These are phyloP conservation scores for Axinella damicornis DNA, from an alignment of 37 sponge, comb jelly and placozoan genomes.

Conservation along the genomic window DNA sequence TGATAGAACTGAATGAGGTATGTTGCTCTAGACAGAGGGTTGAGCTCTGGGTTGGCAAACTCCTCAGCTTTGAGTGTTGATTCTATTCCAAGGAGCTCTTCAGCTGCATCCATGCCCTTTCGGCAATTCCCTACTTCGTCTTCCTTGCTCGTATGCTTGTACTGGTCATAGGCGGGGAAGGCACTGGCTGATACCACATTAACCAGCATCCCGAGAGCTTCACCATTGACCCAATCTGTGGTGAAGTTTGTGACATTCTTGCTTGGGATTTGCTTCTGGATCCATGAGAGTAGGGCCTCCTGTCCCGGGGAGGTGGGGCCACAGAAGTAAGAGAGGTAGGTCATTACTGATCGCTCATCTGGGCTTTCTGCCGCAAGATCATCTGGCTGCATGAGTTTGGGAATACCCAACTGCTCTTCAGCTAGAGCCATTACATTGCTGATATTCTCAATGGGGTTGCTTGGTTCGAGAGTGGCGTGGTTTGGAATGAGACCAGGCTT, in stretches of 20 bases:
- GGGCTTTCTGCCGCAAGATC: constrained; percentile 57
- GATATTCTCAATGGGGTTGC: constrained; percentile 56
- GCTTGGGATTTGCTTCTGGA: constrained; percentile 61
- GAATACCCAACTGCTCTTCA: constrained; percentile 69
- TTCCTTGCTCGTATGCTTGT: constrained; percentile 8
- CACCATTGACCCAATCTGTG: constrained; percentile 79
- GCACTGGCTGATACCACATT: constrained; percentile 51
- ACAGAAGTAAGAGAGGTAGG: constrained; percentile 88
- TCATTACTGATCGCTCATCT: constrained; percentile 83
- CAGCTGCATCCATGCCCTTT: constrained; percentile 75
- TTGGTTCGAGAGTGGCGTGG: constrained; percentile 40
- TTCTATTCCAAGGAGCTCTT: constrained; percentile 66
- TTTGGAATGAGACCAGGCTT: constrained; percentile 75
- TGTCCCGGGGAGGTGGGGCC: constrained; percentile 67
- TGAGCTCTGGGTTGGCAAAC: constrained; percentile 69
- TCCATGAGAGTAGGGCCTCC: constrained; percentile 73
- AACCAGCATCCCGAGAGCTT: constrained; percentile 70
- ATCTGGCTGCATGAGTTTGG: constrained; percentile 56
- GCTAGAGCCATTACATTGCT: constrained; percentile 72
- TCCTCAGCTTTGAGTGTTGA: constrained; percentile 70
- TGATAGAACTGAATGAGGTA: constrained; percentile 85
- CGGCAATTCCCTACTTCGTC: constrained; percentile 21
- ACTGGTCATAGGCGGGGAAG: constrained; percentile 44
- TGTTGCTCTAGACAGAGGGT: constrained; percentile 84
- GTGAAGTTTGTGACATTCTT: constrained; percentile 65